Conservation (phyloP, 1,140 invertebrate species). For the Lanistes nyassanus region DNA sequence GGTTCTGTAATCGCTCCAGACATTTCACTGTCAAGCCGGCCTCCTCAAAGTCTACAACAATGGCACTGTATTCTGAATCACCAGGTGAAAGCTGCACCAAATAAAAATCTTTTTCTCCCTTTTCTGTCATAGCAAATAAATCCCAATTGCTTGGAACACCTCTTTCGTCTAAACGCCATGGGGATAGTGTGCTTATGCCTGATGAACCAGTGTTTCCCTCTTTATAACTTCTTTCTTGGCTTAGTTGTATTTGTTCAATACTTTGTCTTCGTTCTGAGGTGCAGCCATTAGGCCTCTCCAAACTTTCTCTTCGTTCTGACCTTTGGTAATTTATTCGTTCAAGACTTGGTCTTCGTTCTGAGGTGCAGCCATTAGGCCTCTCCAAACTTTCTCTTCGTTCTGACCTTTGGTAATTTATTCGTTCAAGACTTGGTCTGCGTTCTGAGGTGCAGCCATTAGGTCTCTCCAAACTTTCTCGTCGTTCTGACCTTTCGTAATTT, state of each 20-base stretch:
- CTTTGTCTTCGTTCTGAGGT: neutral
- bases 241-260: too few relatives aligned
- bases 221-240: neutral
- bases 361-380: neutral
- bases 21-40: slow-evolving; percentile 43
- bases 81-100: slow-evolving; percentile 2
- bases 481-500: neutral
- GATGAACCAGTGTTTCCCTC: neutral
- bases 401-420: slow-evolving; percentile 1
- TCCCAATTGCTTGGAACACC: slow-evolving; percentile 15
- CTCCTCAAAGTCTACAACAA: slow-evolving; percentile 44
- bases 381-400: slow-evolving; percentile 2
- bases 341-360: neutral
- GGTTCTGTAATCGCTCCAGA: slow-evolving; percentile 48
- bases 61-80: slow-evolving; percentile 43
- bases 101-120: neutral
- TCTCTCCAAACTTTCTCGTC: neutral
- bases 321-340: slow-evolving; percentile 6
- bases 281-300: neutral
- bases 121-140: neutral
- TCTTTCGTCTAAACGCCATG: neutral
- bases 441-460: neutral
- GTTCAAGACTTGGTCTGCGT: neutral
- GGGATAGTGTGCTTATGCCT: slow-evolving; percentile 6
- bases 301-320: neutral